phyloP scores from a whole-genome alignment of 1,140 invertebrate genomes.

The Pantala flavescens region DNA sequence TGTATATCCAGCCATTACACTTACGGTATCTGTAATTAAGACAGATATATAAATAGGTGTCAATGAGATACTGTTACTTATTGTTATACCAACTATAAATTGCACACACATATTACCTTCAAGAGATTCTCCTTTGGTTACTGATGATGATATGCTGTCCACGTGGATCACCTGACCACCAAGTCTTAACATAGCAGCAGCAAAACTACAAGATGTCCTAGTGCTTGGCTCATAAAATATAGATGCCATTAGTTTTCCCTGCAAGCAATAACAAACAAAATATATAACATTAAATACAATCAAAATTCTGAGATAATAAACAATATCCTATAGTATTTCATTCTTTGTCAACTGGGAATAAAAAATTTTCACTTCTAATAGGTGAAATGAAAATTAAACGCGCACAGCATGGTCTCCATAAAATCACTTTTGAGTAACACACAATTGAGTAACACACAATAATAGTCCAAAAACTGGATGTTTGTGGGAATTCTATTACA shows the following conservation, averaged over 20 bases:
- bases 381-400: no score
- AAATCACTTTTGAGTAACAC: no score
- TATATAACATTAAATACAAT: not conserved
- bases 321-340: no score
- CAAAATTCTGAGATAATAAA: no score
- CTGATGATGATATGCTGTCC: conserved; percentile 80
- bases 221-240: conserved; percentile 98
- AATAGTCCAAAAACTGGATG: no score
- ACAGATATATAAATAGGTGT: not conserved
- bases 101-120: conserved; percentile 47
- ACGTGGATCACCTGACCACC: conserved; percentile 86
- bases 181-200: conserved; percentile 89
- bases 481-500: no score
- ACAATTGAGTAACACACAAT: no score
- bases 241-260: conserved; percentile 89
- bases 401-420: no score
- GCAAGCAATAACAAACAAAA: conserved; percentile 22
- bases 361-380: no score
- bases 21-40: conserved; percentile 55
- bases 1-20: conserved; percentile 74
- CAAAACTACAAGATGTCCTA: conserved; percentile 90
- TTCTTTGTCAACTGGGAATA: no score
- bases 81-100: not conserved
- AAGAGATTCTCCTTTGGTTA: conserved; percentile 92
- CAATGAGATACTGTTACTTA: not conserved